A percentile compares a stretch with the other conserved stretches of the same genome.
These are phyloP conservation scores for Colius striatus DNA, from an alignment of 2,113 vertebrate species.

Conservation along the genomic window DNA sequence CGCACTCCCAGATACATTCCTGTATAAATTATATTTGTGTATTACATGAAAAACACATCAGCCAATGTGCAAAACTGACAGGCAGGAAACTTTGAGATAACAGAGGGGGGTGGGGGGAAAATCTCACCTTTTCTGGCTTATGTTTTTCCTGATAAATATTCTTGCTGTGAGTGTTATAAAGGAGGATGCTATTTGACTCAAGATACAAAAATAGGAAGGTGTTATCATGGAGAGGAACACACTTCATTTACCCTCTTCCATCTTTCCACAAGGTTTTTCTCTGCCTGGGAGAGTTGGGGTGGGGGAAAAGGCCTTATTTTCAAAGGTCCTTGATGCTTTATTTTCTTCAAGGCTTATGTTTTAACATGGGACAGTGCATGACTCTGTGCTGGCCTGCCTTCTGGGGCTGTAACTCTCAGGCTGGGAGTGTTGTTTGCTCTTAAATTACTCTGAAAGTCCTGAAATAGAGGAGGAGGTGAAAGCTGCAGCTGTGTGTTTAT, in stretches of 20 bases:
- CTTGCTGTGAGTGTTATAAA: conserved; percentile 54
- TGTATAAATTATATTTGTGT: conserved; percentile 44
- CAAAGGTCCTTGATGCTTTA: background rate
- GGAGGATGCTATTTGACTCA: conserved; percentile 48
- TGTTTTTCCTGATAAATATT: conserved; percentile 72
- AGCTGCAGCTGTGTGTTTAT: background rate
- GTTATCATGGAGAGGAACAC: conserved; percentile 33
- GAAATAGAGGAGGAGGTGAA: background rate
- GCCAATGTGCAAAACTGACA: conserved; percentile 51
- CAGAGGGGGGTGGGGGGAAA: background rate
- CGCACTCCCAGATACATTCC: background rate
- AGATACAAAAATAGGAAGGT: conserved; percentile 47
- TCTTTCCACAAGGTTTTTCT: conserved; percentile 12
- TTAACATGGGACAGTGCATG: background rate
- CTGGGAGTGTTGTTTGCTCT: background rate
- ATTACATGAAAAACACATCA: conserved; percentile 44
- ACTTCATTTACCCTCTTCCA: conserved; percentile 20
- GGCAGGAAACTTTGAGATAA: conserved; percentile 56
- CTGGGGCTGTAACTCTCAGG: background rate
- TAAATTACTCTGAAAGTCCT: background rate
- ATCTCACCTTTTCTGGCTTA: conserved; percentile 50
- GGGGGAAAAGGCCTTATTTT: background rate
- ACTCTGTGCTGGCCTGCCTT: background rate
- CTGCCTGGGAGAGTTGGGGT: background rate
- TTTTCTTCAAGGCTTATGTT: background rate